Base-by-base conservation (phyloP, 2,888 invertebrate species). In the Pristionchus fissidentatus region DNA sequence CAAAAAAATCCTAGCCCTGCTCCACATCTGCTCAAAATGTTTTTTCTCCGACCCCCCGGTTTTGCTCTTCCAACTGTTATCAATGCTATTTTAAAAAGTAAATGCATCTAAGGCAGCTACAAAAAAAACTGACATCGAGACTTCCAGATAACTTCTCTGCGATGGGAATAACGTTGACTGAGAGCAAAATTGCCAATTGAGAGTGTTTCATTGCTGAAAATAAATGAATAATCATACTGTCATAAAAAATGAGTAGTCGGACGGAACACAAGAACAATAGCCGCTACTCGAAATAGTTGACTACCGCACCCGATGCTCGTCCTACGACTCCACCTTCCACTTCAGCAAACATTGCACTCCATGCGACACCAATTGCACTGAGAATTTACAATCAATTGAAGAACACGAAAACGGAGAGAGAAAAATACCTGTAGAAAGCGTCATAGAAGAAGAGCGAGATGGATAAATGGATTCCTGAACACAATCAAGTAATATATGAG, bases 391-490 rank as follows among this genome's bases (percentile, higher is more conserved):
- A 1, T 13, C 15, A 22, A 79, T 55, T 35, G 38, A 87, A 87
- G 0, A 92, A 35, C 92, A 87, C 35, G 92, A 91, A 7, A 92
- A 89, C 84, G 91, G 92, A 10, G 38, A 78, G n/a, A 62, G n/a
- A 70, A 85, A 84, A 1, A 22, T 55, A 90, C 90, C 93, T 93
- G 86, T 92, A 93, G 88, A 93, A 92, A 0, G 93, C 93, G 85
- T 93, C 93, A 87, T 93, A 93, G 60, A 93, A 88, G 87, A 93
- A 93, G 43, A 93, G 88, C 0, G 93, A 88, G 5, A 92, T 84
- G 22, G 93, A 91, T 3, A 93, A 88, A 86, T 93, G 93, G 5
- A 93, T n/a, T 13, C 93, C 93, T 83, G 92, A 92, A 4, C 92
- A 70, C 13, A 8, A 60, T 60, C 0, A 4, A 3, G 0, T 10